Evolutionary conservation across 92 coral and sea anemone species (phyloP), one percentile per base, ranked within the genome.

Genomic region (Scolanthus callimorphus): DNA sequence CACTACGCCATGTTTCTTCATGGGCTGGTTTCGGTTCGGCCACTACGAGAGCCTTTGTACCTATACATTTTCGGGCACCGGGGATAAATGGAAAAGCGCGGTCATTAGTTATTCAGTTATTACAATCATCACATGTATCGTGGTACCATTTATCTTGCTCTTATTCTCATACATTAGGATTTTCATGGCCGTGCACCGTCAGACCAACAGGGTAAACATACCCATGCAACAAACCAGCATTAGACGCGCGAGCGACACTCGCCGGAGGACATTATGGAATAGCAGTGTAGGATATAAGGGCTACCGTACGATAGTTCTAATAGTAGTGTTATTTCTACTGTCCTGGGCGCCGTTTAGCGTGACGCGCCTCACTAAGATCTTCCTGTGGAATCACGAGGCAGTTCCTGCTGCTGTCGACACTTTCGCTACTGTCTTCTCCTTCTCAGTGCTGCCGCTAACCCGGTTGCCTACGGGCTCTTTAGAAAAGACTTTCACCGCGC

Each of bases 341-440:
- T 80, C 86, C 10, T 80, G 86, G 86, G 58, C 74, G 1, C 86
- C 86, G 19, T 80, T 80, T 49, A 66, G 86, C 45, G 82, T 75
- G 6, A 60, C 66, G 0, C 66, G 82, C 28, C 82, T 80, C 34
- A 44, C 62, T 9, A 80, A 74, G 59, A 61, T 73, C 6, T 22
- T 80, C 0, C 49, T 72, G 12, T 80, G 86, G 86, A 44, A 80
- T 19, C 82, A 80, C 49, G 77, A 74, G 29, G 60, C 51, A 0
- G 70, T 80, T 3, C 72, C 86, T 24, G 76, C 86, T 1, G 53
- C 21, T 2, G 75, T 23, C 4, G 82, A 80, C 47, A 80, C 86
- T 0, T 80, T 80, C 24, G 76, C 86, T 2, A 80, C 83, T 17
- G 86, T 80, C 12, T 57, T 70, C 21, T 74, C 86, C 9, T 67